phyloP scores from a whole-genome alignment of 2,113 vertebrate species.

The Corynorhinus townsendii region DNA sequence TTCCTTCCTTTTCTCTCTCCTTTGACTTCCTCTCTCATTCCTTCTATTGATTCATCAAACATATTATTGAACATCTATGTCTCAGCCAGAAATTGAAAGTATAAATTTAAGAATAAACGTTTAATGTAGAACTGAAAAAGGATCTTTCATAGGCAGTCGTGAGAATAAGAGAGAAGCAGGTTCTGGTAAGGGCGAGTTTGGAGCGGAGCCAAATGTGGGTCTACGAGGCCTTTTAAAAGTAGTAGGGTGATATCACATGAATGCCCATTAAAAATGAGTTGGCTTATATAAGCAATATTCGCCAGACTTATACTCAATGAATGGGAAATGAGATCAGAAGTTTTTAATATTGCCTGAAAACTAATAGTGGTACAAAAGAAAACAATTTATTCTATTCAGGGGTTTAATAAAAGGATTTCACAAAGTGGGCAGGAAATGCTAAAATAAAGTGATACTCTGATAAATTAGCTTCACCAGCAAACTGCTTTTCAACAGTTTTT shows the following conservation, averaged over 20 bases:
- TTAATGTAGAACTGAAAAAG: background rate
- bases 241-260: background rate
- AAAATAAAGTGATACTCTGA: background rate
- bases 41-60: background rate
- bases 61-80: background rate
- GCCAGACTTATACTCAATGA: background rate
- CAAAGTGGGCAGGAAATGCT: background rate
- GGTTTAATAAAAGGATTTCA: background rate
- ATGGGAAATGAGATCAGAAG: background rate
- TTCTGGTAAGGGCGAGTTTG: background rate
- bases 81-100: background rate
- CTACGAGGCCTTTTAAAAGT: background rate
- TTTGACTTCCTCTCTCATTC: background rate
- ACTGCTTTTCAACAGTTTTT: background rate
- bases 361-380: background rate
- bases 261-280: background rate
- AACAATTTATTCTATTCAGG: background rate
- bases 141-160: background rate
- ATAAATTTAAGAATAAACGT: background rate
- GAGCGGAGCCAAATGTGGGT: background rate
- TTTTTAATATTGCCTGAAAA: constrained; percentile 12
- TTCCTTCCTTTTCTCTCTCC: background rate
- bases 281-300: background rate
- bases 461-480: background rate
- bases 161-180: background rate